A percentile compares a stretch with the other conserved stretches of the same genome.
Conservation (phyloP, 2,888 invertebrate species). For the Brachyptera putata region DNA sequence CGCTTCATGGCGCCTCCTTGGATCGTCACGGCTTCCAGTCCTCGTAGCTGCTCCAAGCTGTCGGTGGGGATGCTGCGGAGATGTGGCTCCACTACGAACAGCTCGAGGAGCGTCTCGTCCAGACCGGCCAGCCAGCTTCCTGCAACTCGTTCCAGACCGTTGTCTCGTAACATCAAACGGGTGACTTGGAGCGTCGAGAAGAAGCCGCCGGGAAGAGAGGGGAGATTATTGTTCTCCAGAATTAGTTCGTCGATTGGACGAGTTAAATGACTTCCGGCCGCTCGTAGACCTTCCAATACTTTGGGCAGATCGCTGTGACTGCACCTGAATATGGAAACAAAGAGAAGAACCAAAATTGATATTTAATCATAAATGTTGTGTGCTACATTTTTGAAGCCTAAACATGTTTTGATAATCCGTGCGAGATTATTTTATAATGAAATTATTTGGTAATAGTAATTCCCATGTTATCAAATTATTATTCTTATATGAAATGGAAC, state of each 20-base stretch:
- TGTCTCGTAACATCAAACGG: slow-evolving; percentile 77
- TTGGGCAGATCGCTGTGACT: slow-evolving; percentile 83
- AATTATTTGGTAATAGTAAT: too few relatives aligned
- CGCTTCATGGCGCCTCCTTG: slow-evolving; percentile 72
- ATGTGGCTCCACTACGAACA: slow-evolving; percentile 80
- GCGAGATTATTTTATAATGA: too few relatives aligned
- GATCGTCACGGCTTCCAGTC: slow-evolving; percentile 77
- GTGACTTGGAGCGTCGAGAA: slow-evolving; percentile 72
- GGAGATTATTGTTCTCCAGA: slow-evolving; percentile 80
- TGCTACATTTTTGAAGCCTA: background rate
- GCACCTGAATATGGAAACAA: slow-evolving; percentile 66
- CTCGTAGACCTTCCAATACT: slow-evolving; percentile 68
- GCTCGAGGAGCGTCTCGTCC: slow-evolving; percentile 71
- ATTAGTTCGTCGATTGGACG: slow-evolving; percentile 80
- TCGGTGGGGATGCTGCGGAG: slow-evolving; percentile 74
- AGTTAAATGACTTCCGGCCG: slow-evolving; percentile 60
- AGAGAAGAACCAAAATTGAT: slow-evolving; percentile 17
- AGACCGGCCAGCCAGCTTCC: slow-evolving; percentile 76
- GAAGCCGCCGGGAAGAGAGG: slow-evolving; percentile 64
- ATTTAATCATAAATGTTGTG: background rate
- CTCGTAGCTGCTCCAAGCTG: slow-evolving; percentile 66
- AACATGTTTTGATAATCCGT: too few relatives aligned
- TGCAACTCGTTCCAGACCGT: slow-evolving; percentile 75
- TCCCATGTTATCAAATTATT: too few relatives aligned
- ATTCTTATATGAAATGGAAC: too few relatives aligned